phyloP scores from a whole-genome alignment of 2,797 vertebrate species.

The Moxostoma hubbsi region DNA sequence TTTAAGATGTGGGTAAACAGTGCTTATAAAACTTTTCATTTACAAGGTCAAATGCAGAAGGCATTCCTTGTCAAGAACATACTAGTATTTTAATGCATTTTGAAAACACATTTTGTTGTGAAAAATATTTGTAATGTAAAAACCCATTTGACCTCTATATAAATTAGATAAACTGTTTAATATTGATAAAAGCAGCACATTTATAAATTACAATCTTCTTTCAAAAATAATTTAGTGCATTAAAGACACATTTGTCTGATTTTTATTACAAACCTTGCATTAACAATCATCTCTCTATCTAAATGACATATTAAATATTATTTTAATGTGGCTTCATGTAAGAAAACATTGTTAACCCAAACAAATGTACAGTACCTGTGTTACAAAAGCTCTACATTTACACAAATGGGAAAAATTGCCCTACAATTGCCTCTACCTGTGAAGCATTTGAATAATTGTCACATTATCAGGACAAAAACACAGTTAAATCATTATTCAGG shows the following conservation, averaged over 20 bases:
- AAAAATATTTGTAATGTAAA: background rate
- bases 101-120: background rate
- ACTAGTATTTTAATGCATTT: slow-evolving; percentile 15
- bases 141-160: background rate
- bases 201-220: background rate
- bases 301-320: too few species aligned
- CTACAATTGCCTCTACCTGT: slow-evolving; percentile 1
- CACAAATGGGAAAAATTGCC: background rate
- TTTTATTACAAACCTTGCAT: background rate
- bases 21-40: slow-evolving; percentile 33
- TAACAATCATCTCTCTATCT: background rate
- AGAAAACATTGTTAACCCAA: too few species aligned
- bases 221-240: background rate
- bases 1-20: slow-evolving; percentile 22
- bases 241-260: background rate
- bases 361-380: background rate
- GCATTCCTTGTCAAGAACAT: slow-evolving; percentile 54
- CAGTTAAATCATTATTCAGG: slow-evolving; percentile 7
- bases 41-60: slow-evolving; percentile 42
- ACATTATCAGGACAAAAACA: slow-evolving; percentile 13
- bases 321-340: too few species aligned
- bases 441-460: slow-evolving; percentile 6
- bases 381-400: background rate
- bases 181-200: background rate
- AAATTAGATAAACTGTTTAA: background rate